Base-by-base conservation (phyloP, 2,888 invertebrate species). In the Xanthia icteritia region DNA sequence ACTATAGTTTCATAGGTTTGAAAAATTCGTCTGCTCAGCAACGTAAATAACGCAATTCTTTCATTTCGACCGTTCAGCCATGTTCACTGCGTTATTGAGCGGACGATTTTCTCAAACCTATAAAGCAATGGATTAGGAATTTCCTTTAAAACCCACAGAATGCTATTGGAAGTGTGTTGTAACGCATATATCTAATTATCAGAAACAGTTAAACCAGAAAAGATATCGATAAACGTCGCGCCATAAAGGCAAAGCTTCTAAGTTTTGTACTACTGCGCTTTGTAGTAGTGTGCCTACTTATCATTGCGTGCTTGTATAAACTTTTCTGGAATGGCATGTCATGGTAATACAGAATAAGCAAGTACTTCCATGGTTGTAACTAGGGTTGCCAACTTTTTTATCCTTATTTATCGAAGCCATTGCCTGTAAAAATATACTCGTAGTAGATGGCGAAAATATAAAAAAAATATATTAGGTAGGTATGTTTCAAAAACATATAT, bases 121-220 rank as follows among this genome's bases (percentile, higher is more conserved):
- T 54, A 23, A 54, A 54, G 11, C 9, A 54, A 54, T 54, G 54
- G 23, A 54, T 23, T 23, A 23, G 23, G 54, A 54, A 54, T 54
- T 54, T n/a, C 54, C 11, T 54, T 54, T 13, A 56, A 56, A n/a
- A 56, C 56, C n/a, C 56, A n/a, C 56, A 56, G n/a, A 56, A 56
- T 56, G n/a, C 56, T n/a, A 56, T n/a, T n/a, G 56, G 27, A 56
- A 56, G n/a, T 56, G 56, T 56, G n/a, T 56, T n/a, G n/a, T n/a
- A n/a, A 56, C n/a, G 13, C 13, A 48, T 17, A 48, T 48, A 17
- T 15, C 15, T 45, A 5, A 15, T 45, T 51, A 48, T 51, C 17
- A 48, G 17, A 48, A 48, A 48, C 48, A 48, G 42, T 5, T 48
- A 5, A 48, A 48, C 48, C 48, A 48, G 48, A 48, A 51, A 51